A percentile compares a stretch with the other conserved stretches of the same genome.
Conservation (phyloP, 2,888 invertebrate species). For the Andricus curvator region DNA sequence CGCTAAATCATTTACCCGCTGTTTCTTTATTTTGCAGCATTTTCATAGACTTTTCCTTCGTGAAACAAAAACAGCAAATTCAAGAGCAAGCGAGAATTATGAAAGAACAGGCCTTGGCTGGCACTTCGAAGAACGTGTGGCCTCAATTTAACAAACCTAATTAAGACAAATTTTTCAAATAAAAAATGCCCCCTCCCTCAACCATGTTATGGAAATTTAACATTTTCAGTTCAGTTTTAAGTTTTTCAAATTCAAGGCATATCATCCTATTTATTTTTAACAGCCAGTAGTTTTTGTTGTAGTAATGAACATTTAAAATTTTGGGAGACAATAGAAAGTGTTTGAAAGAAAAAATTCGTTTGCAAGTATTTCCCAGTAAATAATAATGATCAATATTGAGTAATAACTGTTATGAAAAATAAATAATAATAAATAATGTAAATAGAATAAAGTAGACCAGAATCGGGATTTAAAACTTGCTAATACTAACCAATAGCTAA, state of each 20-base stretch:
- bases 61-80: conserved; percentile 85
- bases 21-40: conserved; percentile 82
- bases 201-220: conserved; percentile 25
- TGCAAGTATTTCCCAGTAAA: not conserved
- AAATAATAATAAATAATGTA: no score
- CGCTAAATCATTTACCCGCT: conserved; percentile 54
- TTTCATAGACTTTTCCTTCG: conserved; percentile 91
- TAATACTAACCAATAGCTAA: not conserved
- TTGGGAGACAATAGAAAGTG: not conserved
- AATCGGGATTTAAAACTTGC: not conserved
- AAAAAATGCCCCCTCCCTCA: conserved; percentile 41
- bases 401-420: not conserved
- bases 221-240: conserved; percentile 23
- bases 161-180: conserved; percentile 54
- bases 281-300: not conserved
- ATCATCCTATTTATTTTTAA: not conserved
- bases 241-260: conserved; percentile 40
- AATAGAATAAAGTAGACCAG: not conserved
- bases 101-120: conserved; percentile 76
- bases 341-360: not conserved
- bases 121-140: conserved; percentile 76
- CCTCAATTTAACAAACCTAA: conserved; percentile 77
- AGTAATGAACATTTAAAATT: not conserved
- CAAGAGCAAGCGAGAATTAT: conserved; percentile 82
- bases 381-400: not conserved